These are phyloP conservation scores for Threskiornis aethiopicus DNA, from an alignment of 2,797 vertebrate species.

Conservation along the genomic window DNA sequence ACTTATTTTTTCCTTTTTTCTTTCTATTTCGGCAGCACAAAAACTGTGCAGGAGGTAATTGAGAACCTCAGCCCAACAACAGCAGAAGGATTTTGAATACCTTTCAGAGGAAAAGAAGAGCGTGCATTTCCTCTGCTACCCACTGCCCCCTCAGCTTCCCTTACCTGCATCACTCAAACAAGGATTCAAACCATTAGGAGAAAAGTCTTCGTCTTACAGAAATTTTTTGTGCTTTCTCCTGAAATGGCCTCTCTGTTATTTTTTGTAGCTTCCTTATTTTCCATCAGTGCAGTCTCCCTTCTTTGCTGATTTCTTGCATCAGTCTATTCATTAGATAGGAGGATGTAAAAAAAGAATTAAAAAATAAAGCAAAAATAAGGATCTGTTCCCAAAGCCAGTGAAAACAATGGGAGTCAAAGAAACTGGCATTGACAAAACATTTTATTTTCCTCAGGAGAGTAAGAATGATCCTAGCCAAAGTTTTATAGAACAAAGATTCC, in stretches of 20 bases:
- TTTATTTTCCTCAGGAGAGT: constrained; percentile 46
- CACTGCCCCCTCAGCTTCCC: background rate
- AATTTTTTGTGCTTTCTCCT: background rate
- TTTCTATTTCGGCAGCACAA: background rate
- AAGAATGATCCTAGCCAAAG: background rate
- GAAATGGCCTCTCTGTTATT: background rate
- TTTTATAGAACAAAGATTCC: constrained; percentile 47
- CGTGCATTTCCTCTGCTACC: accelerated
- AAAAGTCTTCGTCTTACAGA: background rate
- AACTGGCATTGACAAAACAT: constrained; percentile 23
- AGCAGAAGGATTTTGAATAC: background rate
- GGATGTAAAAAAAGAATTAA: constrained; percentile 28
- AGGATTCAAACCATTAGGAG: background rate
- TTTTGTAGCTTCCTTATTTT: constrained; percentile 5
- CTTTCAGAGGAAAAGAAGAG: background rate
- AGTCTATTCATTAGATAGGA: constrained; percentile 49
- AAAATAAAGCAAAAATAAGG: constrained; percentile 38
- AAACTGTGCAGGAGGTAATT: background rate
- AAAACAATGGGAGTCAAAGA: constrained; percentile 57
- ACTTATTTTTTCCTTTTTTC: background rate
- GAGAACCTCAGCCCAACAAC: background rate
- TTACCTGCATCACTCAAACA: background rate
- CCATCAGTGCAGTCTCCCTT: background rate
- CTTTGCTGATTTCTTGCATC: constrained; percentile 39
- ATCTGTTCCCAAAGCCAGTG: constrained; percentile 44